A percentile compares a stretch with the other conserved stretches of the same genome.
Evolutionary conservation across 1,140 invertebrate genomes (phyloP).

Genomic region (Drosophila varians): DNA sequence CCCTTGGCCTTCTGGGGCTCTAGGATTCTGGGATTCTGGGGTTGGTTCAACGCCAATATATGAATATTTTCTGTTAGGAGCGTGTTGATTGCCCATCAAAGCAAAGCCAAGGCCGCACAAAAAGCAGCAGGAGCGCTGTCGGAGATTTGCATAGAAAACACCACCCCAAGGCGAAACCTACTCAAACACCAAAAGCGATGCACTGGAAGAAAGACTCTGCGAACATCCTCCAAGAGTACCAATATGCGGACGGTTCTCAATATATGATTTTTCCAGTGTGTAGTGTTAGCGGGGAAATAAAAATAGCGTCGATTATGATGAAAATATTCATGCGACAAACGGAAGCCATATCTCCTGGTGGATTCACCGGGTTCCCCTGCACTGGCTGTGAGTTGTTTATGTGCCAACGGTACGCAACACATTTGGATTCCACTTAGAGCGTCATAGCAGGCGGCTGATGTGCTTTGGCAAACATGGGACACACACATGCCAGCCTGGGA

Average conservation of each 20-base stretch:
- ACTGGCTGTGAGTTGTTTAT: conserved; percentile 58
- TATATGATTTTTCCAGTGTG: conserved; percentile 6
- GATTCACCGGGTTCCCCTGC: conserved; percentile 26
- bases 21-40: too few species aligned
- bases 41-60: conserved; percentile 27
- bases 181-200: conserved; percentile 26
- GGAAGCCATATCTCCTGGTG: conserved; percentile 56
- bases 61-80: conserved; percentile 47
- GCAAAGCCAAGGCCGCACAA: conserved; percentile 42
- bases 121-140: conserved; percentile 44
- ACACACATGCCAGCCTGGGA: too few species aligned
- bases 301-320: conserved; percentile 79
- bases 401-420: conserved; percentile 72
- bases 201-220: conserved; percentile 5
- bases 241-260: too few species aligned
- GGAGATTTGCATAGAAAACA: conserved; percentile 64
- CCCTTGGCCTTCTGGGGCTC: conserved; percentile 18
- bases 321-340: conserved; percentile 80
- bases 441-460: conserved; percentile 40
- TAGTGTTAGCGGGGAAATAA: conserved; percentile 62
- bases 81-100: conserved; percentile 77
- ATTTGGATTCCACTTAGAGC: conserved; percentile 75
- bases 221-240: too few species aligned
- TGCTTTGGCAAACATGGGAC: conserved; percentile 1
- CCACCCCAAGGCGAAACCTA: conserved; percentile 20